Conservation (phyloP, 1,140 invertebrate genomes). For the Wiebesia pumilae region DNA sequence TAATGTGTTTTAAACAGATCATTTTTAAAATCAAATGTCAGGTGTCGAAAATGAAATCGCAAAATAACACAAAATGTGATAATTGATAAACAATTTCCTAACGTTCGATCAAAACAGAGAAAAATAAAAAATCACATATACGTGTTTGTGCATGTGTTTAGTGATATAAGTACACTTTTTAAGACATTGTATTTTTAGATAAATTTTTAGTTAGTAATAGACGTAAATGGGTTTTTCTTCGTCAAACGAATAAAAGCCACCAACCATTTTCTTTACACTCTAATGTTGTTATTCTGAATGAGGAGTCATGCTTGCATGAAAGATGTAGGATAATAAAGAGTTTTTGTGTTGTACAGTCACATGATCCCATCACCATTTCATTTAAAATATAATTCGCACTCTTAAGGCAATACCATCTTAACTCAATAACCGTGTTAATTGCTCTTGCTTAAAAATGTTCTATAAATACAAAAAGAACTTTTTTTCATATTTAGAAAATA, state of each 20-base stretch:
- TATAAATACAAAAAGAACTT: too few relatives aligned
- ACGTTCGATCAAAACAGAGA: slow-evolving; percentile 22
- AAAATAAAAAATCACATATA: slow-evolving; percentile 46
- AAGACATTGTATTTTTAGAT: slow-evolving; percentile 38
- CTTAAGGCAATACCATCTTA: slow-evolving; percentile 1
- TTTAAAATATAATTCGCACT: not conserved
- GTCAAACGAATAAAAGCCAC: slow-evolving; percentile 32
- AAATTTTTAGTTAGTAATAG: slow-evolving; percentile 44
- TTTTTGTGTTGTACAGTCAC: slow-evolving; percentile 16
- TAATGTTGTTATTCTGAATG: slow-evolving; percentile 31
- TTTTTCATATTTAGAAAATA: too few relatives aligned
- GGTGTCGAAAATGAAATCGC: slow-evolving; percentile 32
- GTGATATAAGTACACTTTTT: slow-evolving; percentile 30
- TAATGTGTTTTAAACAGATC: slow-evolving; percentile 25
- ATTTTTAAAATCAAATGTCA: slow-evolving; percentile 40
- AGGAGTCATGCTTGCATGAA: slow-evolving; percentile 43
- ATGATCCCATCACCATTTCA: slow-evolving; percentile 42
- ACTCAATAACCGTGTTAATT: not conserved
- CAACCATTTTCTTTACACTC: slow-evolving; percentile 43
- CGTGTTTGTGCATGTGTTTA: slow-evolving; percentile 25
- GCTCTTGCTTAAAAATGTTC: not conserved
- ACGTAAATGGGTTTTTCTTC: slow-evolving; percentile 1
- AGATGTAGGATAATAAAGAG: slow-evolving; percentile 41
- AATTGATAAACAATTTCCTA: slow-evolving; percentile 51
- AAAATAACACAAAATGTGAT: slow-evolving; percentile 39